phyloP scores from a whole-genome alignment of 2,113 vertebrate genomes.

The Rostratula benghalensis region DNA sequence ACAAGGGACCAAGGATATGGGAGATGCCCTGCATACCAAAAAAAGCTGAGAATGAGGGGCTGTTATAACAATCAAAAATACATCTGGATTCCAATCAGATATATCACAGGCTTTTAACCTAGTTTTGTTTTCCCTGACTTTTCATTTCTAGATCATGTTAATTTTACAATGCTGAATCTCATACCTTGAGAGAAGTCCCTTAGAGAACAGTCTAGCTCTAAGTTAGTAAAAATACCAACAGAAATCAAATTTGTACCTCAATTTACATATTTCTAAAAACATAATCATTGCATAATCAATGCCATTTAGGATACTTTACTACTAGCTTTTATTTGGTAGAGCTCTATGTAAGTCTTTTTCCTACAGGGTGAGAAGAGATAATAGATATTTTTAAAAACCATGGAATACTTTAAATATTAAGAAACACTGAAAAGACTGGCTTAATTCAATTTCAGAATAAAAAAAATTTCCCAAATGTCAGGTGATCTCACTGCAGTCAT shows the following conservation, averaged over 20 bases:
- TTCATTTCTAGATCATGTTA: background rate
- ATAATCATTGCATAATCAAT: background rate
- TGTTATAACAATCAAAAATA: background rate
- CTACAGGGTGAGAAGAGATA: background rate
- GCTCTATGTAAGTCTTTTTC: background rate
- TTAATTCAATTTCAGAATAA: background rate
- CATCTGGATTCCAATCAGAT: background rate
- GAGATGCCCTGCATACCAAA: background rate
- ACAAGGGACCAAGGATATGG: too few relatives aligned
- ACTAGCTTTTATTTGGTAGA: background rate
- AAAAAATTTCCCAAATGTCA: background rate
- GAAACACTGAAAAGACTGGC: background rate
- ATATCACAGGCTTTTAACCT: background rate
- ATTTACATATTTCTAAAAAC: background rate
- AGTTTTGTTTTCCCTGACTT: background rate
- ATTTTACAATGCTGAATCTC: background rate
- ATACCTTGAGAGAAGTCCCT: background rate
- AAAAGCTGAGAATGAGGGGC: background rate
- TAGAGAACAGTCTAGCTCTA: background rate
- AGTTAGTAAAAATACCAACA: background rate
- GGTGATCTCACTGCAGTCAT: background rate
- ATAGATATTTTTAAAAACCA: background rate
- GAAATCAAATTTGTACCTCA: background rate
- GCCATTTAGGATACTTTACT: background rate
- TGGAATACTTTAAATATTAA: background rate